Evolutionary conservation across 2,888 invertebrate species (phyloP), one percentile per base, ranked within the genome.

Genomic region (Pandemis corylana): DNA sequence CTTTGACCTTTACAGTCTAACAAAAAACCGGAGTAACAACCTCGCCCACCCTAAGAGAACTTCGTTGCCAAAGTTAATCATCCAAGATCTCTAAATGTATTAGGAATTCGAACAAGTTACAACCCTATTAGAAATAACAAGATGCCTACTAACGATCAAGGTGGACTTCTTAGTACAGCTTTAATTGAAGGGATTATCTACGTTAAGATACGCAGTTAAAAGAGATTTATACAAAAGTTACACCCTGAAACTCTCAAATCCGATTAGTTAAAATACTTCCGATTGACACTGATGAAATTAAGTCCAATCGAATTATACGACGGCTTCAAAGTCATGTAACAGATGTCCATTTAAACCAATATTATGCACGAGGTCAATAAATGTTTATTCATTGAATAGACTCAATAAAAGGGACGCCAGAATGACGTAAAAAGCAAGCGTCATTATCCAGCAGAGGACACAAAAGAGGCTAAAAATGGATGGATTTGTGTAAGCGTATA

Each of bases 251-350:
- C 41, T 62, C 62, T 10, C 15, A 42, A 59, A 62, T 62, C n/a
- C 10, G 41, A 62, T 62, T 41, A 41, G 62, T 41, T 62, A 41
- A 62, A 62, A 62, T 41, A 62, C 62, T 62, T 62, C 62, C 36
- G 13, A 41, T 41, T 28, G 36, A 41, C 62, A 13, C n/a, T 41
- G 62, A 62, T n/a, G 5, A 28, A 59, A 28, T 59, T 59, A 59
- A 59, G 4, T 59, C 41, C 7, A 62, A 62, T 41, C 41, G 13
- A 44, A 69, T 65, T 65, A 49, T 44, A n/a, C 13, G 42, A 42
- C 42, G 44, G 42, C 20, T 15, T 15, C 28, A 59, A 9, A 20
- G 59, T 59, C 28, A 59, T 59, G 12, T 59, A 28, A 20, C 5
- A 59, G 59, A 59, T 59, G 59, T 20, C 59, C 12, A 10, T 59